Evolutionary conservation across 2,797 vertebrate species (phyloP).

Genomic region (Pangasius djambal): DNA sequence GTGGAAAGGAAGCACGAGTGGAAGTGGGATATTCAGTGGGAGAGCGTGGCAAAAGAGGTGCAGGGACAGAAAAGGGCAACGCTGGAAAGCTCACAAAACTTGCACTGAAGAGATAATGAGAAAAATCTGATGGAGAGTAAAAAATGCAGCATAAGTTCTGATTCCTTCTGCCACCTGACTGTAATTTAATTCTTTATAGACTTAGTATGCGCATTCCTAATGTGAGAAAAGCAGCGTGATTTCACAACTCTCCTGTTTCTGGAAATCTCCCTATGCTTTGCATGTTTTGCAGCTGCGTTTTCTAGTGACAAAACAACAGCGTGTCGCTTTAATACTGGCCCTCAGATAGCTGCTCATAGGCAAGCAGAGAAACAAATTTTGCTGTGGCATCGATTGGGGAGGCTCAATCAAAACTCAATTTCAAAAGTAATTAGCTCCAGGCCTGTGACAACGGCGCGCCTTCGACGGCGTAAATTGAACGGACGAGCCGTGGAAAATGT

Average conservation of each 20-base stretch:
- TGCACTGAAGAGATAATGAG: constrained; percentile 21
- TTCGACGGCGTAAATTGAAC: constrained; percentile 62
- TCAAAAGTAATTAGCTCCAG: constrained; percentile 99
- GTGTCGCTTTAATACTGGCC: constrained; percentile 84
- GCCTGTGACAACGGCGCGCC: constrained; percentile 89
- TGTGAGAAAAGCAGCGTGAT: constrained; percentile 30
- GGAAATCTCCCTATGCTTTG: constrained; percentile 18
- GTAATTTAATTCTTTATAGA: constrained; percentile 28
- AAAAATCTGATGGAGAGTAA: not conserved
- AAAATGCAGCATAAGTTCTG: not conserved
- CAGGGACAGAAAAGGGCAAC: constrained; percentile 17
- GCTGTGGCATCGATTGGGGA: constrained; percentile 97
- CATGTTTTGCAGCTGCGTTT: constrained; percentile 11
- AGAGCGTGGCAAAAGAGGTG: constrained; percentile 41
- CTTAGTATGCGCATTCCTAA: not conserved
- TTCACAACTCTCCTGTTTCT: constrained; percentile 19
- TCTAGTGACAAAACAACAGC: constrained; percentile 57
- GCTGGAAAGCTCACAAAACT: not conserved
- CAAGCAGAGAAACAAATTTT: constrained; percentile 96
- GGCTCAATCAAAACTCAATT: constrained; percentile 99
- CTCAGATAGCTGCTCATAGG: constrained; percentile 89
- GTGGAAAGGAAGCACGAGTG: constrained; percentile 59
- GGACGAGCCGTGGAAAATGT: constrained; percentile 57
- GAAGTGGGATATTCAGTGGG: constrained; percentile 63
- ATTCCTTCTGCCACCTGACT: constrained; percentile 5